Conservation (phyloP, 2,797 vertebrate genomes). For the Gila robusta region DNA sequence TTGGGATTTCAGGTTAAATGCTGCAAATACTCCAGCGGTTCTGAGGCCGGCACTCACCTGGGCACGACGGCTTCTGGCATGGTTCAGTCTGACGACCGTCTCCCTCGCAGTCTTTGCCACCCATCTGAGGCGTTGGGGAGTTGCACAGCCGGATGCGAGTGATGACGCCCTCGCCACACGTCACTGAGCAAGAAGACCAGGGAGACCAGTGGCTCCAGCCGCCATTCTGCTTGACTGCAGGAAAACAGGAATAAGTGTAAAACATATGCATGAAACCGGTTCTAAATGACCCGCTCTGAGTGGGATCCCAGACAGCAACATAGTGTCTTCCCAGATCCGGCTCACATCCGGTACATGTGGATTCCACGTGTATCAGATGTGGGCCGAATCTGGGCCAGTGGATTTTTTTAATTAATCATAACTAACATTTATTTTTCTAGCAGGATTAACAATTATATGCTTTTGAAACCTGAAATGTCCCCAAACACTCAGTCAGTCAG, state of each 20-base stretch:
- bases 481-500: too few relatives aligned
- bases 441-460: too few relatives aligned
- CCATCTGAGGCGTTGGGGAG: conserved; percentile 97
- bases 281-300: background rate
- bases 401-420: too few relatives aligned
- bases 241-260: conserved; percentile 37
- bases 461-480: too few relatives aligned
- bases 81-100: conserved; percentile 91
- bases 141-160: conserved; percentile 98
- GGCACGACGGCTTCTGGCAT: conserved; percentile 89
- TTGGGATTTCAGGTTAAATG: background rate
- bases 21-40: background rate
- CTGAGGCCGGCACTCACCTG: conserved; percentile 80
- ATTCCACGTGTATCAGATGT: too few relatives aligned
- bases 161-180: conserved; percentile 91
- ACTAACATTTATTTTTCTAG: too few relatives aligned
- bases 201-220: conserved; percentile 99
- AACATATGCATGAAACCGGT: background rate
- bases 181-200: conserved; percentile 98
- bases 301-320: background rate
- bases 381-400: too few relatives aligned
- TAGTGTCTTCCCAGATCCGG: too few relatives aligned
- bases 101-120: conserved; percentile 90
- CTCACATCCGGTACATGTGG: too few relatives aligned
- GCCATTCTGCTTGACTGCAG: conserved; percentile 95